Evolutionary conservation across 2,888 invertebrate species (phyloP).

Genomic region (Luffia ferchaultella): DNA sequence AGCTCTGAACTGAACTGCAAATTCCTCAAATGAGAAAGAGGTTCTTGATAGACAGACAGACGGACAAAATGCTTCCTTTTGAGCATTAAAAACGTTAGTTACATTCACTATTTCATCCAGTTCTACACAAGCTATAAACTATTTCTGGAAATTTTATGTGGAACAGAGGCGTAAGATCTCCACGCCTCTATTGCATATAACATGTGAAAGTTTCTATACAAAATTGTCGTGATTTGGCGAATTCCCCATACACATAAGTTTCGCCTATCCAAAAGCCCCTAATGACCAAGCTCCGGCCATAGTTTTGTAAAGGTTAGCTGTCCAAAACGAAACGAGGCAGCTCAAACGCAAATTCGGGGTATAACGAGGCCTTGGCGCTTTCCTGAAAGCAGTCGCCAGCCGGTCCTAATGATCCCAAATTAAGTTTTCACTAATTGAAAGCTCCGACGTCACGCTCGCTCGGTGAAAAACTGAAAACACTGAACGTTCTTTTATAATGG

Average conservation of each 20-base stretch:
- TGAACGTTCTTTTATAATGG: neutral
- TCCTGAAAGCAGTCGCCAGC: neutral
- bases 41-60: too few relatives aligned
- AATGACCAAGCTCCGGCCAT: neutral
- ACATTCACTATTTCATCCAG: too few relatives aligned
- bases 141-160: too few relatives aligned
- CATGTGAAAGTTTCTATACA: too few relatives aligned
- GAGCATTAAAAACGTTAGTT: too few relatives aligned
- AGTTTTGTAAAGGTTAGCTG: neutral
- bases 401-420: neutral
- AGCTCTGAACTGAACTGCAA: too few relatives aligned
- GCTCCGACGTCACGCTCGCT: neutral
- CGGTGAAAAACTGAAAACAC: neutral
- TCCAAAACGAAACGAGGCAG: neutral
- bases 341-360: too few relatives aligned
- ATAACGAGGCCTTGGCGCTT: neutral
- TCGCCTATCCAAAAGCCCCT: neutral
- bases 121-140: too few relatives aligned
- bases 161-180: too few relatives aligned
- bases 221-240: neutral
- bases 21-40: too few relatives aligned
- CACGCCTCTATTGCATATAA: too few relatives aligned
- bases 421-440: neutral
- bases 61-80: too few relatives aligned
- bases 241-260: neutral